phyloP scores from a whole-genome alignment of 2,113 vertebrate species.

The Myrmecobius fasciatus region DNA sequence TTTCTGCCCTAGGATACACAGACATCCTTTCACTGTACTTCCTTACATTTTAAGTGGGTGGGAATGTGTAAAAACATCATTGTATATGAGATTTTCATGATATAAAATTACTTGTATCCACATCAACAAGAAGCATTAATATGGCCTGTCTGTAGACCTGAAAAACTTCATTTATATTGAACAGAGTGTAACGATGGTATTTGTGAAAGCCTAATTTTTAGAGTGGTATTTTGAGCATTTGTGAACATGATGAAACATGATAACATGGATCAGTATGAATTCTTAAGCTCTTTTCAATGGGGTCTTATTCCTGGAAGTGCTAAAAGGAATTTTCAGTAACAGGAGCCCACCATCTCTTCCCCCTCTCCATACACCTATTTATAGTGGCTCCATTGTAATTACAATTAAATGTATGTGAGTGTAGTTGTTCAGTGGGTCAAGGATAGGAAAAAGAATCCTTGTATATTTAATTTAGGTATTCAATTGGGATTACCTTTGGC shows the following conservation, averaged over 20 bases:
- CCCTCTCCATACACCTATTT: neutral
- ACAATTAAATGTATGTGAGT: neutral
- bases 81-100: neutral
- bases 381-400: slow-evolving; percentile 18
- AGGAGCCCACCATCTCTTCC: neutral
- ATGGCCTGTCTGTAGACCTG: neutral
- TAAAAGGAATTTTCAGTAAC: neutral
- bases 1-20: neutral
- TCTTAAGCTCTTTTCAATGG: neutral
- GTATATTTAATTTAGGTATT: neutral
- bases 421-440: neutral
- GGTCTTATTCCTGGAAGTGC: slow-evolving; percentile 24
- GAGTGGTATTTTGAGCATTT: neutral
- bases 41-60: too few relatives aligned
- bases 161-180: neutral
- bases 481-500: neutral
- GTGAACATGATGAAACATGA: neutral
- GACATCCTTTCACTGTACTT: neutral
- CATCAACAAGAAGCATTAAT: neutral
- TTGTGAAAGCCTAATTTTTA: neutral
- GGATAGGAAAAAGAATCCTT: neutral
- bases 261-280: neutral
- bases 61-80: neutral
- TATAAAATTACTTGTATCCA: neutral
- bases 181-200: neutral